Evolutionary conservation across 2,113 vertebrate genomes (phyloP).

Genomic region (Cyrtonyx montezumae): DNA sequence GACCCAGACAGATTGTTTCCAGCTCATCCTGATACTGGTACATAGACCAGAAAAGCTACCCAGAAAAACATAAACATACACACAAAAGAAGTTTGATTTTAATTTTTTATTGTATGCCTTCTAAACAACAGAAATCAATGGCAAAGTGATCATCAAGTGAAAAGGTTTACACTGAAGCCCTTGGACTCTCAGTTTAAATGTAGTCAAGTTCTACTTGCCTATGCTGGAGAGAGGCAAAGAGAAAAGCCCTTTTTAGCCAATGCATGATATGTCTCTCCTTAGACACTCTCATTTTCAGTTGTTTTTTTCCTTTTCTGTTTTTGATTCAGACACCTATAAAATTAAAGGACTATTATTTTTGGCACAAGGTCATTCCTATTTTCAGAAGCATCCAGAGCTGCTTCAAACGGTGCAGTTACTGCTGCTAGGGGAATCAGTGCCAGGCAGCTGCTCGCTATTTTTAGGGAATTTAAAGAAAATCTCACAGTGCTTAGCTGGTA

Average conservation of each 20-base stretch:
- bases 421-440: background rate
- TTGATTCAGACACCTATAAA: slow-evolving; percentile 24
- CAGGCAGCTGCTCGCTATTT: slow-evolving; percentile 64
- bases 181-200: background rate
- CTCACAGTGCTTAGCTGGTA: background rate
- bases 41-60: background rate
- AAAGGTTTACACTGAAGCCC: background rate
- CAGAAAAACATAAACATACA: background rate
- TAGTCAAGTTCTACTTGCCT: background rate
- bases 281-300: background rate
- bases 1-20: background rate
- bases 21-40: background rate
- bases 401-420: background rate
- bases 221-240: background rate
- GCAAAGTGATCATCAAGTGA: background rate
- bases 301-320: background rate
- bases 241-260: background rate
- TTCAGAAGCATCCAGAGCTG: slow-evolving; percentile 21
- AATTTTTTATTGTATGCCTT: background rate
- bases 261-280: background rate
- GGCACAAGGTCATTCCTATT: slow-evolving; percentile 1
- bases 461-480: slow-evolving; percentile 8
- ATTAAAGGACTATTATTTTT: slow-evolving; percentile 32
- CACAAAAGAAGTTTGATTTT: too few relatives aligned
- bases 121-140: background rate